Base-by-base conservation (phyloP, 1,140 invertebrate genomes). In the Propsilocerus akamusi region DNA sequence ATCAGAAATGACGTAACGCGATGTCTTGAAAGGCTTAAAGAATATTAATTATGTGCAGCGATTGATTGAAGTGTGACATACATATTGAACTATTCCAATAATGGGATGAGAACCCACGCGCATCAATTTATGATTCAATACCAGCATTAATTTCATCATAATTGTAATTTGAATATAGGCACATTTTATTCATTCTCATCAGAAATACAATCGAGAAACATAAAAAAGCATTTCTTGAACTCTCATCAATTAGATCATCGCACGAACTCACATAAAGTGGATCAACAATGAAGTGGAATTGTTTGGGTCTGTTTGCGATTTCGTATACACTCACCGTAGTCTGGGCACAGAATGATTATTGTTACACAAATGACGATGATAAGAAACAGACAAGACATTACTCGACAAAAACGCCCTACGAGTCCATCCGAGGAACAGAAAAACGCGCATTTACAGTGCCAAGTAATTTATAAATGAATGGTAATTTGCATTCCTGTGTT, bases 331-430 rank as follows among this genome's bases (percentile, higher is more conserved):
- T 14, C 48, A 7, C 59, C 48, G 48, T 51, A 50, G 61, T 57
- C 20, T 57, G n/a, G n/a, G n/a, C 56, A 47, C 64, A 71, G 51
- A 72, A 76, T 53, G 73, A 71, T 25, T 73, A 74, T 54, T 80
- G 77, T 59, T 72, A 75, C 26, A 65, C 67, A 26, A 64, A 60
- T 20, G 74, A 79, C 50, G 63, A 68, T n/a, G 67, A 76, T 34
- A 74, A 76, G 1, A 69, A 72, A 52, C 63, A 65, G 51, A 63
- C 61, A 25, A 58, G 75, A 7, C 67, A 72, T n/a, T 78, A 78
- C 56, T 72, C 68, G 8, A 73, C 73, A 2, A 80, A 78, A 61
- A 79, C 77, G 1, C 72, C 77, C 4, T 81, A 81, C 58, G 69
- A 75, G 55, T 75, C 75, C 55, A 67, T 72, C 22, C 72, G 71